These are phyloP conservation scores for Tortricodes alternella DNA, from an alignment of 2,888 invertebrate genomes.

Conservation along the genomic window DNA sequence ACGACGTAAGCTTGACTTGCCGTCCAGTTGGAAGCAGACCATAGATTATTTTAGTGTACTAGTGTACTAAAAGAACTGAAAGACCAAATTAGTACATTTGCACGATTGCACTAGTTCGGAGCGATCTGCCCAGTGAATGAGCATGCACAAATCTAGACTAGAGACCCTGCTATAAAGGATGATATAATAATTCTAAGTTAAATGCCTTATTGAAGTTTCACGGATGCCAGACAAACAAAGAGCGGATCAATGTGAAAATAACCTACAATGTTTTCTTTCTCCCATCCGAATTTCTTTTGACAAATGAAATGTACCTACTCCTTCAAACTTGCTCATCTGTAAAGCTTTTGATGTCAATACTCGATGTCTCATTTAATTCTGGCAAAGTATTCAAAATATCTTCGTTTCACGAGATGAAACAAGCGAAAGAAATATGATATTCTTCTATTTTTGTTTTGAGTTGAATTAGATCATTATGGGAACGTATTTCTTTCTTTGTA, in stretches of 20 bases:
- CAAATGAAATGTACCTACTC: slow-evolving; percentile 11
- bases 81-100: too few relatives aligned
- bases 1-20: too few relatives aligned
- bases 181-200: background rate
- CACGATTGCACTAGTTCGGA: too few relatives aligned
- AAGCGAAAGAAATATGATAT: slow-evolving; percentile 12
- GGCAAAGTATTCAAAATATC: slow-evolving; percentile 41
- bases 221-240: background rate
- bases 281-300: slow-evolving; percentile 5
- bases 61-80: too few relatives aligned
- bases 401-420: slow-evolving; percentile 16
- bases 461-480: slow-evolving; percentile 17
- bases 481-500: slow-evolving; percentile 6
- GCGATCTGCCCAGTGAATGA: too few relatives aligned
- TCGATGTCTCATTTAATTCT: slow-evolving; percentile 42
- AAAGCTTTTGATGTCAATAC: slow-evolving; percentile 42
- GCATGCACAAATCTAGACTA: too few relatives aligned
- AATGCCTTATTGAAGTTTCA: background rate
- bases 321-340: slow-evolving; percentile 16
- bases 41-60: too few relatives aligned
- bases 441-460: slow-evolving; percentile 10
- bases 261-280: slow-evolving; percentile 1
- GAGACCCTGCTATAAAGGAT: background rate
- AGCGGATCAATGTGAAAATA: slow-evolving; percentile 8
- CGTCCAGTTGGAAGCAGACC: too few relatives aligned